A percentile compares a stretch with the other conserved stretches of the same genome.
Conservation (phyloP, 2,797 vertebrate genomes). For the Phoeniculus purpureus region DNA sequence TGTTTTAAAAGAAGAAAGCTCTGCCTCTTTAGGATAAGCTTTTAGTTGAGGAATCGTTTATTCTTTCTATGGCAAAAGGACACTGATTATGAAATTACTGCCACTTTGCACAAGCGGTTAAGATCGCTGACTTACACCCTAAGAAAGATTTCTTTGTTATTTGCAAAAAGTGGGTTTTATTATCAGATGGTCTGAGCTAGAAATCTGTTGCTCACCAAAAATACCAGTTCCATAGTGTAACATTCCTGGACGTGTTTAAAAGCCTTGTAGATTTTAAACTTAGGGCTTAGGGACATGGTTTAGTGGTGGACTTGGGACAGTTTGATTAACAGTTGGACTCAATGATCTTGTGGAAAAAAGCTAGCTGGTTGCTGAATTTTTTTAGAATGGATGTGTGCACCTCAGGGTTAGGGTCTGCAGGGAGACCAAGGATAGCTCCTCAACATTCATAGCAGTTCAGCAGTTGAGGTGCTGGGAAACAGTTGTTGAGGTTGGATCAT, state of each 20-base stretch:
- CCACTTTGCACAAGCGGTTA: neutral
- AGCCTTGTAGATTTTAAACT: no score
- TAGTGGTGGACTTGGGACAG: no score
- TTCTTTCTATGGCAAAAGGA: constrained; percentile 4
- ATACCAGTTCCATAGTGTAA: neutral
- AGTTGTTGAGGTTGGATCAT: rapidly evolving
- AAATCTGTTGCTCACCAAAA: neutral
- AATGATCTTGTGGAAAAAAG: neutral
- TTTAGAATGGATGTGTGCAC: neutral
- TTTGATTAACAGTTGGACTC: no score
- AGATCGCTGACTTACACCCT: neutral
- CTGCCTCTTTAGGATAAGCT: constrained; percentile 13
- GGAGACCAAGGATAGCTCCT: neutral
- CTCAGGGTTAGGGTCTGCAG: neutral
- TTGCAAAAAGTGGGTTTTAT: neutral
- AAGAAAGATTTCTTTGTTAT: constrained; percentile 35
- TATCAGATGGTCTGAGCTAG: neutral
- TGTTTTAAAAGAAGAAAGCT: neutral
- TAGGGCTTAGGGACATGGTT: no score
- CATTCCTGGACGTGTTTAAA: no score
- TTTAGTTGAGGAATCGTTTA: neutral
- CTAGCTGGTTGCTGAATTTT: neutral
- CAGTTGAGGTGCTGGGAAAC: neutral
- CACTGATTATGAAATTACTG: constrained; percentile 31
- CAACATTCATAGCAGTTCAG: neutral